Conservation (phyloP, 2,888 invertebrate genomes). For the Caenorhabditis macrosperma region DNA sequence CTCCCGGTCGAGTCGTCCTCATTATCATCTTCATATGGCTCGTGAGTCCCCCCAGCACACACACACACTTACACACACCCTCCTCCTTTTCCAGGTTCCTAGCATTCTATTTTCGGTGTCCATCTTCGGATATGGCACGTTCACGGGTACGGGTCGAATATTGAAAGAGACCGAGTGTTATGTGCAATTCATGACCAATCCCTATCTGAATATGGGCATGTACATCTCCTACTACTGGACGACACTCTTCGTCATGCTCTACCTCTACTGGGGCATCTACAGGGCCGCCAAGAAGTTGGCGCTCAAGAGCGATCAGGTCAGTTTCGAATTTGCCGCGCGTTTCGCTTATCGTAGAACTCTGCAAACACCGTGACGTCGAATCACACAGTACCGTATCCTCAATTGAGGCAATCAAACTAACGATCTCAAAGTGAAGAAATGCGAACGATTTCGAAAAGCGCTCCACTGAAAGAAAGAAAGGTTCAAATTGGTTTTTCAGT, state of each 20-base stretch:
- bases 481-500: too few species aligned
- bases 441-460: too few species aligned
- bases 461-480: too few species aligned
- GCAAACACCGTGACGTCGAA: too few species aligned
- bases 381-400: too few species aligned
- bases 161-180: conserved; percentile 77
- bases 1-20: conserved; percentile 74
- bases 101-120: conserved; percentile 96
- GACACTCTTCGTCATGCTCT: conserved; percentile 93
- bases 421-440: too few species aligned
- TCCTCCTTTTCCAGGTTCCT: conserved; percentile 85
- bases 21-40: conserved; percentile 78
- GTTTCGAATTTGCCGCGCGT: too few species aligned
- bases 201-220: conserved; percentile 91
- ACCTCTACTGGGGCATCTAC: conserved; percentile 88
- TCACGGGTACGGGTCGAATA: conserved; percentile 85
- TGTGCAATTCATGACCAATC: conserved; percentile 92
- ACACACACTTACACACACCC: neutral
- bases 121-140: conserved; percentile 99
- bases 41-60: conserved; percentile 65
- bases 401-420: too few species aligned
- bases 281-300: conserved; percentile 78
- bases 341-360: too few species aligned
- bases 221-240: conserved; percentile 90
- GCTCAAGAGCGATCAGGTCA: conserved; percentile 73